Base-by-base conservation (phyloP, 2,888 invertebrate species). In the Drosophila tripunctata region DNA sequence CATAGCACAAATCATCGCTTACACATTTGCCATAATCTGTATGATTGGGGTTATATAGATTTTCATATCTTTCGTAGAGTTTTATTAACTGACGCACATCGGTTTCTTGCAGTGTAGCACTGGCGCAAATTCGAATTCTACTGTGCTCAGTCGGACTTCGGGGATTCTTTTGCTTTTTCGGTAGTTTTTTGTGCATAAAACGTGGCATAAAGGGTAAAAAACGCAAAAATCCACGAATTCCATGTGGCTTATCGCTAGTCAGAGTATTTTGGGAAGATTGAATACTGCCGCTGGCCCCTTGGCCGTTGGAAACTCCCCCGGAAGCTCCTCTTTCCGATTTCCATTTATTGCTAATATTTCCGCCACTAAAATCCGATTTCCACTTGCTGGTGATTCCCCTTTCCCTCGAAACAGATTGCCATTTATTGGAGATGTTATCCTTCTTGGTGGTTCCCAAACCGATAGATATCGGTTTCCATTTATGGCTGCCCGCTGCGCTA, bases 11-110 rank as follows among this genome's bases (percentile, higher is more conserved):
- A 5, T 67, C 64, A 1, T 68, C 58, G 7, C 61, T 24, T 64
- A 41, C 21, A 43, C 44, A 40, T 78, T 67, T 10, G n/a, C 75
- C 78, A 47, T 70, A 80, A 31, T 64, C 69, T 0, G 38, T 1
- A 44, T 75, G 65, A 2, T 33, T 43, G 1, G 67, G 57, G 47
- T 86, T 67, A 17, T 81, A 83, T 0, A 83, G 67, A 48, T 43
- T 68, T 1, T 83, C 66, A 21, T 67, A 61, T 3, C 44, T 43
- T 15, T 47, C 22, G 41, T 70, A 86, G 0, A 72, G 47, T 5
- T 30, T 14, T 6, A 83, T 83, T 0, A 83, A 30, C 14, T 56
- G 67, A 0, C 67, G 68, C 3, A 68, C 17, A 10, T 78, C 80
- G 1, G 27, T 14, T 0, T 66, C 65, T 0, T 47, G 6, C 4